Evolutionary conservation across 2,113 vertebrate genomes (phyloP).

Genomic region (Atractosteus spatula): DNA sequence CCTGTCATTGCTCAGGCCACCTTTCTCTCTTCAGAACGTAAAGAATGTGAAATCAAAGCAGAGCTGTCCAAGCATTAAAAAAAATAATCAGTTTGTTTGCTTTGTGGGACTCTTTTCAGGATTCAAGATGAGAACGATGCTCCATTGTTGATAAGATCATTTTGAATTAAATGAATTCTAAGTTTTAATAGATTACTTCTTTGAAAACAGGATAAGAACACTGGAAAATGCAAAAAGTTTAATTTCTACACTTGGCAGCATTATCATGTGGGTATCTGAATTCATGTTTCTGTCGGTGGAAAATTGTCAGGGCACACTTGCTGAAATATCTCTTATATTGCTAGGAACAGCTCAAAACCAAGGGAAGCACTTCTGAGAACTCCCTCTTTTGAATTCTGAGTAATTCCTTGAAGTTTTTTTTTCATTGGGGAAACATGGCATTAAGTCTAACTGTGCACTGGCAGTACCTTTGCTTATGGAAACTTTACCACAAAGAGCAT

Average conservation of each 20-base stretch:
- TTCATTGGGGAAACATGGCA: conserved; percentile 9
- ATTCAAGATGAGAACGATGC: too few relatives aligned
- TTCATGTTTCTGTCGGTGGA: conserved; percentile 17
- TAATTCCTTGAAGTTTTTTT: conserved; percentile 14
- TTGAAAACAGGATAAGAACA: too few relatives aligned
- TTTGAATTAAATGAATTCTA: too few relatives aligned
- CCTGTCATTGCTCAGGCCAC: too few relatives aligned
- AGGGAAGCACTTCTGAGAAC: conserved; percentile 35
- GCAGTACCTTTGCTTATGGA: conserved; percentile 4
- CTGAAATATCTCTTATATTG: conserved; percentile 28
- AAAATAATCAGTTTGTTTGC: too few relatives aligned
- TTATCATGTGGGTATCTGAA: background rate
- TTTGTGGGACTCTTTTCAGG: too few relatives aligned
- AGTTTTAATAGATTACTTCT: too few relatives aligned
- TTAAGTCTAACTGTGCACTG: background rate
- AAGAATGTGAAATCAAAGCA: too few relatives aligned
- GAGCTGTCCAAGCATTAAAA: too few relatives aligned
- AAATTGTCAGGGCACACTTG: conserved; percentile 20
- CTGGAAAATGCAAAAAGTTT: too few relatives aligned
- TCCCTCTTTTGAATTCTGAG: conserved; percentile 11
- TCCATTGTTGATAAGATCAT: too few relatives aligned
- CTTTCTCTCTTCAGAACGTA: too few relatives aligned
- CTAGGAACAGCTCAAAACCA: conserved; percentile 25
- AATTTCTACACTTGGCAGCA: conserved; percentile 2
- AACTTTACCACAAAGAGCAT: conserved; percentile 2